Evolutionary conservation across 1,140 invertebrate species (phyloP), one percentile per base, ranked within the genome.

Genomic region (Colletes gigas): DNA sequence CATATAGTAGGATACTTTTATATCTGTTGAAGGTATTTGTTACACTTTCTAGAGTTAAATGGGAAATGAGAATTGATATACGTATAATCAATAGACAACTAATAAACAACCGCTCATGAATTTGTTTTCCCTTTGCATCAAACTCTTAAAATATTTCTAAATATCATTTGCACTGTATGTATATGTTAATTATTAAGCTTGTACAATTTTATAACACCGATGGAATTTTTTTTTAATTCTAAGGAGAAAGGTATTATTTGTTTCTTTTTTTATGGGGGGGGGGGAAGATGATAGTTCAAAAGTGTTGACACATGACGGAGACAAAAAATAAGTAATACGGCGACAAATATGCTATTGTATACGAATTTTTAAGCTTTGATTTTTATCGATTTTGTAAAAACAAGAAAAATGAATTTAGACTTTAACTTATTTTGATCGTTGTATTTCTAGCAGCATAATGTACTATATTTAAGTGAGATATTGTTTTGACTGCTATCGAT

Each of bases 1-100:
- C 84, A 69, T 74, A 83, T 86, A 69, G 55, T 85, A 74, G 41
- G 76, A 81, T 83, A 86, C 81, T 86, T 85, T 85, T 83, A 79
- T 72, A 86, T 86, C 83, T 86, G 81, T 86, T 86, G 72, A 77
- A 55, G 44, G 50, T 86, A 76, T 80, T 80, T 70, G 77, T 86
- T 86, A 81, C 65, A 65, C 69, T 73, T 79, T 69, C 54, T 72
- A 63, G 59, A 78, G 39, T 72, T 79, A 55, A 79, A 66, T 65
- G 21, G 72, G n/a, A 72, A 65, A 73, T 1, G 17, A 66, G 60
- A 79, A 79, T 79, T 73, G 60, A 73, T 79, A 47, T 68, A 54
- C 52, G 3, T 62, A 21, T 67, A 67, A 79, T 47, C 19, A 19
- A 41, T 79, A 79, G 50, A 60, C 68, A 65, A 78, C 55, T 77